phyloP scores from a whole-genome alignment of 2,797 vertebrate species.

The Parauchenoglanis punctatus region DNA sequence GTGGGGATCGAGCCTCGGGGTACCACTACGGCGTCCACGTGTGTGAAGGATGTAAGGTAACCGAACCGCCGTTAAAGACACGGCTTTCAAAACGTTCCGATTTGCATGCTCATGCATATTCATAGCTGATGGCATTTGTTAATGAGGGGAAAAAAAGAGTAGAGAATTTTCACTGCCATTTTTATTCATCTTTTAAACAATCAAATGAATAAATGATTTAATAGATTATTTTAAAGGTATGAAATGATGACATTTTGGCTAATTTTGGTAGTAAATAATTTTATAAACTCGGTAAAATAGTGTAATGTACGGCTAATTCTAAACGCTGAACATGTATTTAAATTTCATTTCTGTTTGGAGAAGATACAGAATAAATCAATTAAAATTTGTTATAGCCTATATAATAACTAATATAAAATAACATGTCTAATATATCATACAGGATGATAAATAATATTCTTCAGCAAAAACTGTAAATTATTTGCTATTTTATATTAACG shows the following conservation, averaged over 20 bases:
- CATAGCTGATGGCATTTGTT: neutral
- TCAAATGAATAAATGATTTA: neutral
- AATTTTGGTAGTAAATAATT: neutral
- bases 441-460: too few species aligned
- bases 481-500: too few species aligned
- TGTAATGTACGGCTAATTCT: neutral
- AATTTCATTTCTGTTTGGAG: neutral
- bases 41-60: constrained; percentile 23
- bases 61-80: neutral
- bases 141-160: neutral
- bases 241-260: neutral
- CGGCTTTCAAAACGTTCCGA: neutral
- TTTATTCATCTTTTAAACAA: neutral
- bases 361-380: neutral
- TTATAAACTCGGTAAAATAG: neutral
- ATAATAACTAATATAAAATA: neutral
- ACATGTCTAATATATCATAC: neutral
- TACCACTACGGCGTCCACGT: constrained; percentile 82
- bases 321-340: neutral
- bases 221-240: neutral
- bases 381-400: neutral
- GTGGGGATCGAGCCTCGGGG: constrained; percentile 83
- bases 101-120: neutral
- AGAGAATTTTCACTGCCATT: neutral
- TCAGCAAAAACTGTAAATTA: too few species aligned